A percentile compares a stretch with the other conserved stretches of the same genome.
Conservation (phyloP, 2,797 vertebrate genomes). For the Gila robusta region DNA sequence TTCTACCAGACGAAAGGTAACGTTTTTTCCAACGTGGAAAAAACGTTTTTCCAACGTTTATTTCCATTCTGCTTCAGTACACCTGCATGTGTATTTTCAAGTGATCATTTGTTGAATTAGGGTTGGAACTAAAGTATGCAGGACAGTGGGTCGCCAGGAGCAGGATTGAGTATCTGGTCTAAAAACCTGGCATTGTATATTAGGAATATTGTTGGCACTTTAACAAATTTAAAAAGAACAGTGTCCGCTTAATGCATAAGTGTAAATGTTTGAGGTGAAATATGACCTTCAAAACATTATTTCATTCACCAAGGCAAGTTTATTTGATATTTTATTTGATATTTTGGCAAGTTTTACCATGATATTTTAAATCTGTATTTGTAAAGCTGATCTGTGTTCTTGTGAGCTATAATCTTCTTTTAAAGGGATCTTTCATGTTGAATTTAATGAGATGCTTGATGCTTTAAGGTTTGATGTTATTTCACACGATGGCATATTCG, state of each 20-base stretch:
- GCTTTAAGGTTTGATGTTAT: not conserved
- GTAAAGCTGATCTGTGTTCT: not conserved
- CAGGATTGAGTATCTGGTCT: too few relatives aligned
- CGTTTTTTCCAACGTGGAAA: too few relatives aligned
- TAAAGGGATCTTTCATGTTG: not conserved
- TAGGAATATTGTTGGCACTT: not conserved
- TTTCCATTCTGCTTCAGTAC: not conserved
- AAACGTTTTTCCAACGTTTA: too few relatives aligned
- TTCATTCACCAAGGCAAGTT: not conserved
- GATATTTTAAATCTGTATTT: constrained; percentile 12
- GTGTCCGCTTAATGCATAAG: not conserved
- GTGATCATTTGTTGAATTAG: not conserved
- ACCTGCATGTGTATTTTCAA: not conserved
- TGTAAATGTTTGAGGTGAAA: not conserved
- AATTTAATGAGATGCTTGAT: not conserved
- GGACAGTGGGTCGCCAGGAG: not conserved
- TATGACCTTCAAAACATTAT: not conserved
- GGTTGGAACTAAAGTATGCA: not conserved
- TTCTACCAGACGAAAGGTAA: not conserved
- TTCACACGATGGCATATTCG: not conserved
- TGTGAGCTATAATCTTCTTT: not conserved
- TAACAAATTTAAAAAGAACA: not conserved
- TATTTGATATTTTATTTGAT: too few relatives aligned
- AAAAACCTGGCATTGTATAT: not conserved
- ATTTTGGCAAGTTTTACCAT: not conserved